Conservation (phyloP, 2,797 vertebrate species). For the Chaetophractus vellerosus region DNA sequence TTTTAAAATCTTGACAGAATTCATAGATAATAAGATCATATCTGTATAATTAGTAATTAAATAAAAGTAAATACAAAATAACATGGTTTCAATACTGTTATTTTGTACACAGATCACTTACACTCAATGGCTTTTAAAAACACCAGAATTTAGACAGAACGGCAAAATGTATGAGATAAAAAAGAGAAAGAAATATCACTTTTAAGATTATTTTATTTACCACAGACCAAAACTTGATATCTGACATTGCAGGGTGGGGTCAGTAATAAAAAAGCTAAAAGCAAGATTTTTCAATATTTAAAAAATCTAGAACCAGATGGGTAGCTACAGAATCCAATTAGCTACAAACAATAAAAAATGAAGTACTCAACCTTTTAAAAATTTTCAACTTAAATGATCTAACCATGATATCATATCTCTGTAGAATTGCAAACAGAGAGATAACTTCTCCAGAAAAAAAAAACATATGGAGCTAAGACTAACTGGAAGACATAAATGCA, state of each 20-base stretch:
- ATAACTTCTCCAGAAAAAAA: conserved; percentile 52
- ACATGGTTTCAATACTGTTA: neutral
- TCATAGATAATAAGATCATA: conserved; percentile 69
- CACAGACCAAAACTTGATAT: conserved; percentile 69
- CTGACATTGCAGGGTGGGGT: conserved; percentile 75
- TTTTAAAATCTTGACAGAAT: conserved; percentile 33
- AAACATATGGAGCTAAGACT: conserved; percentile 77
- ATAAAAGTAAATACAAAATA: conserved; percentile 51
- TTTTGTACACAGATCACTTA: conserved; percentile 61
- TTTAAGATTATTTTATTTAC: conserved; percentile 63
- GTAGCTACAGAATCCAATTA: conserved; percentile 77
- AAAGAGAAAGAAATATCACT: neutral
- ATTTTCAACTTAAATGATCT: conserved; percentile 84
- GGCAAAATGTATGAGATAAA: neutral
- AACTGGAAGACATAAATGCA: conserved; percentile 75
- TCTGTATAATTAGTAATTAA: conserved; percentile 51
- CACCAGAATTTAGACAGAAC: neutral
- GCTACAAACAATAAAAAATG: conserved; percentile 84
- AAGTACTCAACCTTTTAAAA: conserved; percentile 84
- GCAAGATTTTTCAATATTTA: conserved; percentile 85
- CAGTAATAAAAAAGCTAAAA: conserved; percentile 83
- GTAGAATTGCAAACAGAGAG: conserved; percentile 78
- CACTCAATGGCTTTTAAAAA: conserved; percentile 52
- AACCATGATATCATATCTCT: conserved; percentile 81
- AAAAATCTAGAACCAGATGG: conserved; percentile 84